Base-by-base conservation (phyloP, 2,888 invertebrate species). In the Maniola hyperantus region DNA sequence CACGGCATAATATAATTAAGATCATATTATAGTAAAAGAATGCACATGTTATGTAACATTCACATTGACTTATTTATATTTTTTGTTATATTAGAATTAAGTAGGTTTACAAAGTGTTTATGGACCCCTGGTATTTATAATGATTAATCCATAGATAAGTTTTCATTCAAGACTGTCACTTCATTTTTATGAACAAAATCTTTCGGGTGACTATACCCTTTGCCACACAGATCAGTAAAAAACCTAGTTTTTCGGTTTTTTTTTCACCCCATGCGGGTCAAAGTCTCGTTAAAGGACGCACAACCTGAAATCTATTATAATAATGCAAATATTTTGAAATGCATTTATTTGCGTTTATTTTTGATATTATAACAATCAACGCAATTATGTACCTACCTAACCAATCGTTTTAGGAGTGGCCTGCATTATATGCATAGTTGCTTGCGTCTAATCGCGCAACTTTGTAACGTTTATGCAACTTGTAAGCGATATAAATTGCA, bases 1-100 rank as follows among this genome's bases (percentile, higher is more conserved):
- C 89, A 89, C 89, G 75, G 78, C 76, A 26, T 26, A n/a, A 77
- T 73, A 73, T 72, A 71, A 70, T 66, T 83, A 84, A 83, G 80
- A 83, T 81, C 79, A 83, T 85, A 84, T 81, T 82, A 81, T 85
- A 84, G 81, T 82, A 81, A 72, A 81, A 85, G 79, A 85, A 83
- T 83, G 91, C 91, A 91, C 91, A 84, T 91, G 91, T 91, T 91
- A 91, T 82, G 83, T 88, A 89, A 83, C 81, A 80, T 83, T 85
- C 91, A 91, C 91, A 83, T 82, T 83, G 80, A 89, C 83, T 88
- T 84, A 88, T 88, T 89, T 91, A 89, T 91, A 87, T 88, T 85
- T 90, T 91, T 85, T 88, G 89, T 90, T 91, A 88, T 77, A 81
- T 79, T 90, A 90, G 89, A 83, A 63, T 72, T 91, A 89, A 85